Evolutionary conservation across 2,113 vertebrate genomes (phyloP), one percentile per base, ranked within the genome.

Genomic region (Cricetomys ansorgei): DNA sequence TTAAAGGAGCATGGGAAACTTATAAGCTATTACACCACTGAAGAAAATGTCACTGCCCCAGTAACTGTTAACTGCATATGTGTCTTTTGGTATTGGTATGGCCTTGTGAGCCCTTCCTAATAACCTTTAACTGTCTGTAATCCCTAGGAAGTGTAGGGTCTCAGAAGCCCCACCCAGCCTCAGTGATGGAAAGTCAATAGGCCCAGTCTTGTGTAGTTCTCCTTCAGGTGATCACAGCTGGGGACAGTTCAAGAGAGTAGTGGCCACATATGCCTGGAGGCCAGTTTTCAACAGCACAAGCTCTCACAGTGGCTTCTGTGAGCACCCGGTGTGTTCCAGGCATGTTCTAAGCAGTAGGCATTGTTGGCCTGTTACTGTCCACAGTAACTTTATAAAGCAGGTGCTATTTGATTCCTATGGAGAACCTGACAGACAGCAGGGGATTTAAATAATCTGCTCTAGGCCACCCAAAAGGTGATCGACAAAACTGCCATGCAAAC

Each of bases 331-430:
- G 21, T 76, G 8, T 64, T 40, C 50, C 25, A 43, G 62, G 34
- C n/a, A 64, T 48, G 1, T 53, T 31, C 45, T 86, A 59, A 87
- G 59, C 25, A 70, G 81, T 80, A 70, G 72, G 2, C 1, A 0
- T 29, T 12, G 5, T 27, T 67, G 70, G 1, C n/a, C 67, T 79
- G 19, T 29, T 62, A 27, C 48, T 77, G 31, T 64, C 76, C 57
- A 19, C 27, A 62, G 0, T 59, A 70, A 3, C 50, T 12, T n/a
- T 50, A 0, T 0, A 0, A 21, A 16, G 5, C 31, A 62, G 85
- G 17, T 48, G 7, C 65, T 87, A 1, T 48, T 67, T 31, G 37
- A 53, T 77, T 37, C 23, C 40, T 76, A 0, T 45, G n/a, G 87
- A 84, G 59, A 62, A 92, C 62, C 23, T 6, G 21, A 72, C 43